These are phyloP conservation scores for Paradisaea rubra DNA, from an alignment of 2,113 vertebrate genomes.

Conservation along the genomic window DNA sequence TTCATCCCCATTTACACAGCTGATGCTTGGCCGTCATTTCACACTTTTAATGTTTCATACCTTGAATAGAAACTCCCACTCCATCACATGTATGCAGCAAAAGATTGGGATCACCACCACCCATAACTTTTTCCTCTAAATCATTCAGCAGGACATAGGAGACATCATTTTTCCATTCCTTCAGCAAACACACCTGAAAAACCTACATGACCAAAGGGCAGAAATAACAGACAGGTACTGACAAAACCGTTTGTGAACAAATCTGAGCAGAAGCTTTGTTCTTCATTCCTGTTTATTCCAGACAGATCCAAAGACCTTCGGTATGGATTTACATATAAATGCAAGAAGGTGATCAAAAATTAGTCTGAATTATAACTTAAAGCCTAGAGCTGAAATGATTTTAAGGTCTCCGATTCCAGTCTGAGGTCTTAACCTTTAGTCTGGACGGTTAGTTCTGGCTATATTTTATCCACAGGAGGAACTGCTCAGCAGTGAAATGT, in stretches of 20 bases:
- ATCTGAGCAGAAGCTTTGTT: neutral
- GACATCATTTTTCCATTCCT: neutral
- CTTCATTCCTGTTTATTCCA: neutral
- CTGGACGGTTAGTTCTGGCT: neutral
- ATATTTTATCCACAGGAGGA: neutral
- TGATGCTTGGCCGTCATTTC: neutral
- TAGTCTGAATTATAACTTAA: neutral
- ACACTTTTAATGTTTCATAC: neutral
- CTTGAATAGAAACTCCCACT: neutral
- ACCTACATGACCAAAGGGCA: neutral
- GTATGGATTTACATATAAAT: neutral
- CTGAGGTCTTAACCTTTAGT: neutral
- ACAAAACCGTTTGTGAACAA: neutral
- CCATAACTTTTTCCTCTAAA: neutral
- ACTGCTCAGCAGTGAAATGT: neutral
- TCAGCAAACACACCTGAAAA: neutral
- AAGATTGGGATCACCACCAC: neutral
- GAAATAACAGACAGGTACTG: neutral
- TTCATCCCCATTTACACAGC: neutral
- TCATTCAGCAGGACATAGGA: neutral
- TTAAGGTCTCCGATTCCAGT: neutral
- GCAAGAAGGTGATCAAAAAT: neutral
- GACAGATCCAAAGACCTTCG: neutral
- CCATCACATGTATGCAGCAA: neutral
- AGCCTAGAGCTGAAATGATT: neutral